Percentiles rank a stretch among this genome's conserved stretches.
Evolutionary conservation across 2,888 invertebrate genomes (phyloP).

Genomic region (Myopa tessellatipennis): DNA sequence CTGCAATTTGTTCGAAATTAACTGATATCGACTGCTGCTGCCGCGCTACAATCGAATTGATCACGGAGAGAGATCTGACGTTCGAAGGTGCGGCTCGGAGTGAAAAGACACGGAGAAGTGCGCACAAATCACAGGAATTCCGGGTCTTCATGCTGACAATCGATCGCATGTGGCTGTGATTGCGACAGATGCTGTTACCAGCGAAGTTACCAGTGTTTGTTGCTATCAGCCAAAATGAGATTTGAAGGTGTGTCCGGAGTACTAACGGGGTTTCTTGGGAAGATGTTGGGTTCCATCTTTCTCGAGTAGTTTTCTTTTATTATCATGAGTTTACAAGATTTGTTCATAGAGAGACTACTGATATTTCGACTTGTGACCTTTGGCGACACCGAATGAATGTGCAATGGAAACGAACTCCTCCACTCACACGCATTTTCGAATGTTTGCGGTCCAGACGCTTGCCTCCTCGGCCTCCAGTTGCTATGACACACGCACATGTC

Average conservation of each 20-base stretch:
- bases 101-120: background rate
- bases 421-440: background rate
- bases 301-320: background rate
- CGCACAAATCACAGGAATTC: conserved; percentile 1
- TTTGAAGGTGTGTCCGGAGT: too few species aligned
- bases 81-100: conserved; percentile 1
- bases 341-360: background rate
- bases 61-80: background rate
- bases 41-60: background rate
- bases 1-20: conserved; percentile 31
- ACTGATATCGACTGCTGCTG: conserved; percentile 17
- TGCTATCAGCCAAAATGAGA: background rate
- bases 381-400: background rate
- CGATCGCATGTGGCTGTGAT: background rate
- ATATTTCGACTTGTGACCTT: background rate
- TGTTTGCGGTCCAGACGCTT: conserved; percentile 26
- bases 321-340: background rate
- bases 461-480: background rate
- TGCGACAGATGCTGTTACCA: background rate
- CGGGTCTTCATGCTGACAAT: conserved; percentile 13
- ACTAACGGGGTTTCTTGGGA: background rate
- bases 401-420: background rate
- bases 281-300: background rate
- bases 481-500: background rate
- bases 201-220: background rate